Base-by-base conservation (phyloP, 2,888 invertebrate species). In the Miltochrista miniata region DNA sequence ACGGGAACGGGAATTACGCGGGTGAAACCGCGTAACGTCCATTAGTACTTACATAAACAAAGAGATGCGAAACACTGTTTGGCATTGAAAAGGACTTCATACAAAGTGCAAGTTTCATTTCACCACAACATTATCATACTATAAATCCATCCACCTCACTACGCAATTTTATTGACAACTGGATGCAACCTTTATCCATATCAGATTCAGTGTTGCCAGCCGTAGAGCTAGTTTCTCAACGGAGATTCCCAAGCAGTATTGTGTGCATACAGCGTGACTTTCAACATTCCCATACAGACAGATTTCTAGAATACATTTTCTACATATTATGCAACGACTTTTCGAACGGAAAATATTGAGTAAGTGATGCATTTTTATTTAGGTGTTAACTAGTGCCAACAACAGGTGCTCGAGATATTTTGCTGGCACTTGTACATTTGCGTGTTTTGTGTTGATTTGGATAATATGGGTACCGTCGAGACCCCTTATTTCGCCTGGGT, bases 181-280 rank as follows among this genome's bases (percentile, higher is more conserved):
- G n/a, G n/a, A 42, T 24, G 31, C 31, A 33, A 33, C 14, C 15
- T 30, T 31, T 7, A 24, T n/a, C n/a, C 8, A 13, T 31, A 34
- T 35, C 11, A 29, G 29, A 41, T 31, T 38, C 31, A 45, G 51
- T n/a, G 43, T 44, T 51, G 29, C 30, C 50, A 40, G 54, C 55
- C 40, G 54, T 47, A 51, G 48, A 54, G 49, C n/a, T n/a, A 58
- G 49, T 65, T 65, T 60, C 56, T 43, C 40, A 41, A 37, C 18
- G 35, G 29, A 46, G 18, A 44, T 47, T 52, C 52, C 10, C 48
- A 47, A 45, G 45, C 35, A 5, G 34, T 34, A 45, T 51, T 44
- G 43, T 49, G 46, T 47, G 39, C 40, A 44, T 10, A n/a, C 15
- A 41, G 29, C 49, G 41, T 47, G 44, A 52, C 52, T 31, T 44